These are phyloP conservation scores for Rhopilema esculentum DNA, from an alignment of 30 jellyfish, hydroid and myxozoan genomes.

Conservation along the genomic window DNA sequence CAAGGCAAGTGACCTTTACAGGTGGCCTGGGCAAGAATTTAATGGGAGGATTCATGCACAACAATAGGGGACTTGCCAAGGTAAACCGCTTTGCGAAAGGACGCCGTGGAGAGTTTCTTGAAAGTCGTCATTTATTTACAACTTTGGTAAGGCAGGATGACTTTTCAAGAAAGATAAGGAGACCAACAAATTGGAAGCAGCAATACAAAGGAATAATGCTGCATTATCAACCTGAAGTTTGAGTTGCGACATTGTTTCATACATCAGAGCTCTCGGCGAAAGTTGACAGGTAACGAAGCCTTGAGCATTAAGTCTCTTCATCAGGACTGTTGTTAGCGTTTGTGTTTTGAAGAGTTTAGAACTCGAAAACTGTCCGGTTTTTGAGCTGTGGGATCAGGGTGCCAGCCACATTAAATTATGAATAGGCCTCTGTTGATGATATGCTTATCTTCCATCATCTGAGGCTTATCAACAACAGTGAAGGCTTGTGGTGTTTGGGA, in stretches of 20 bases:
- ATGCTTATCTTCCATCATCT: not conserved
- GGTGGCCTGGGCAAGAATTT: slow-evolving; percentile 17
- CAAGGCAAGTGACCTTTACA: slow-evolving; percentile 29
- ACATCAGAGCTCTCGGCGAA: not conserved
- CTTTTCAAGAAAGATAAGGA: not conserved
- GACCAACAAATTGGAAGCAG: not conserved
- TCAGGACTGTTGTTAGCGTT: not conserved
- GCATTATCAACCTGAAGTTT: not conserved
- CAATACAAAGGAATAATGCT: not conserved
- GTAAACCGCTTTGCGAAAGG: slow-evolving; percentile 16
- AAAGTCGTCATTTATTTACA: not conserved
- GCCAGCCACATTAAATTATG: not conserved
- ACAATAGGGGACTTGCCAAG: slow-evolving; percentile 1
- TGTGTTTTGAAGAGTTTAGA: not conserved
- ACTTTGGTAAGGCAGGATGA: not conserved
- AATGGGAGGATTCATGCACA: slow-evolving; percentile 1
- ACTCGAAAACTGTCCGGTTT: not conserved
- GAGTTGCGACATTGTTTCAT: not conserved
- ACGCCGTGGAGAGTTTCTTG: slow-evolving; percentile 28
- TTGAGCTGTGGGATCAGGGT: not conserved
- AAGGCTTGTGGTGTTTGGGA: not conserved
- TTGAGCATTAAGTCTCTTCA: not conserved
- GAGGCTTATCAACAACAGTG: not conserved
- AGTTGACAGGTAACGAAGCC: not conserved
- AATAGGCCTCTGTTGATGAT: not conserved